Evolutionary conservation across 1,140 invertebrate genomes (phyloP).

Genomic region (Pogonognathellus flavescens): DNA sequence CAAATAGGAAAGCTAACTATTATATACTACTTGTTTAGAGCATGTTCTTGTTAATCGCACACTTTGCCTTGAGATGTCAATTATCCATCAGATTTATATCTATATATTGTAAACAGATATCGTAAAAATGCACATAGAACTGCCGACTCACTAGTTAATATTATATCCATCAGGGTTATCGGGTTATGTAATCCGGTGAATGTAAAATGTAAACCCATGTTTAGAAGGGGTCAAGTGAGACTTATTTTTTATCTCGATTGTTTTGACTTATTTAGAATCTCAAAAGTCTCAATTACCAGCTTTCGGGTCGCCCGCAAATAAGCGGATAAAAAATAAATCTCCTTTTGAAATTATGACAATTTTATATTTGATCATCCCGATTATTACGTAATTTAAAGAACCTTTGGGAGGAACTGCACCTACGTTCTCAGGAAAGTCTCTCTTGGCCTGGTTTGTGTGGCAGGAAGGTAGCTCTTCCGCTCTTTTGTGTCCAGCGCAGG

Average conservation of each 20-base stretch:
- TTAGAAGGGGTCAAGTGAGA: too few species aligned
- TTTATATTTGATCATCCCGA: background rate
- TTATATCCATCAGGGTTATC: too few species aligned
- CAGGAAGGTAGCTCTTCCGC: slow-evolving; percentile 69
- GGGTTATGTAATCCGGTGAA: too few species aligned
- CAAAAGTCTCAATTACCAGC: background rate
- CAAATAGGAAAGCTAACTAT: background rate
- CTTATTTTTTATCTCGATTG: too few species aligned
- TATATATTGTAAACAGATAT: too few species aligned
- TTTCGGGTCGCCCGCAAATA: background rate
- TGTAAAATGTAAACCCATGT: too few species aligned
- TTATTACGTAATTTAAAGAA: slow-evolving; percentile 47
- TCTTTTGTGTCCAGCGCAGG: slow-evolving; percentile 74
- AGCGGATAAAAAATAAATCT: background rate
- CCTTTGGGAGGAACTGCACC: slow-evolving; percentile 68
- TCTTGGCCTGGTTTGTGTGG: slow-evolving; percentile 46
- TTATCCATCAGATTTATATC: too few species aligned
- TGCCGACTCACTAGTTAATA: too few species aligned
- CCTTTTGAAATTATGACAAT: background rate
- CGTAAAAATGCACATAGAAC: too few species aligned
- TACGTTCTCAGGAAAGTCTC: slow-evolving; percentile 62
- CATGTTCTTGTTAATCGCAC: too few species aligned
- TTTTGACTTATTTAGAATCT: background rate
- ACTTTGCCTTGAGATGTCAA: too few species aligned
- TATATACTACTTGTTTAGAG: too few species aligned